Evolutionary conservation across 2,797 vertebrate genomes (phyloP), one percentile per base, ranked within the genome.

Genomic region (Merluccius polli): DNA sequence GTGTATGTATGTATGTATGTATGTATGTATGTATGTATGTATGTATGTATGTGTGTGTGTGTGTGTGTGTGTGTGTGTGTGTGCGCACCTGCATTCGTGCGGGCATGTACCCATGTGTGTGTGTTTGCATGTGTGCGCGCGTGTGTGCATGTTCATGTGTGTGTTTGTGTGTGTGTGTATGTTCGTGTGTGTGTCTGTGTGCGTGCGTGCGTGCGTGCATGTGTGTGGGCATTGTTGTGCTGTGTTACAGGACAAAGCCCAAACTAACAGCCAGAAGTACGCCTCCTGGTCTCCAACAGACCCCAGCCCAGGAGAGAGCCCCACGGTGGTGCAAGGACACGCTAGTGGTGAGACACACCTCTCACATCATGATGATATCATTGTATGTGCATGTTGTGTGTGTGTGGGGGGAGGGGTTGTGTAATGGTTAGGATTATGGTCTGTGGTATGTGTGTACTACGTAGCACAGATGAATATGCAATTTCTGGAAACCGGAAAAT

Each of bases 271-370:
- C 69, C 93, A 91, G 82, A 93, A 93, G 75, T 89, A 91, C 4
- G 92, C 93, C 52, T 94, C 94, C 0, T 95, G 95, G 92, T 94
- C 94, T n/a, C 87, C 94, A 79, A 93, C 92, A 31, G 94, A 94
- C 72, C 93, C 92, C 52, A 83, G 90, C 44, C 16, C 71, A 90
- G 91, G 11, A 92, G 92, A 30, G 91, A 63, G 85, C 78, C 82
- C 90, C 75, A 4, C 81, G 18, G 76, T 92, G 0, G 92, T 92
- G 79, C 91, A 87, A 0, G 93, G 87, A 89, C 92, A 92, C 0
- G 12, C 52, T 10, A 9, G 7, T 24, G 93, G 96, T 98, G 81
- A 94, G 95, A 81, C 10, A 18, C 67, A 68, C 65, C 12, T 18
- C 41, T 48, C 41, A 48, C 44, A 2, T 5, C 44, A 29, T n/a